Conservation (phyloP, 2,113 vertebrate species). For the Eclectus roratus region DNA sequence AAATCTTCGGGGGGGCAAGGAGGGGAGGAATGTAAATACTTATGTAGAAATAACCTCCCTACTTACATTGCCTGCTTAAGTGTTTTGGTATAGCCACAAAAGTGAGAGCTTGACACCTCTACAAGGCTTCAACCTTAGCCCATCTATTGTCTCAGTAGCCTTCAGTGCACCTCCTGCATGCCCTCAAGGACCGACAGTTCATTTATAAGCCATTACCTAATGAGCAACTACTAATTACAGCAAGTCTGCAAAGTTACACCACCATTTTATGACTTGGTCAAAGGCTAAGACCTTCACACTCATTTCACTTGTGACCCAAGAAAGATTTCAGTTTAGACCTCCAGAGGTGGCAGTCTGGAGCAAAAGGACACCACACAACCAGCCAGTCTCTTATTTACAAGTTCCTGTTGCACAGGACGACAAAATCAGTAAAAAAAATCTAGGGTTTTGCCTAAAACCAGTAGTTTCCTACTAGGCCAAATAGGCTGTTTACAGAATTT, state of each 20-base stretch:
- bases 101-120: neutral
- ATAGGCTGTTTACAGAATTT: neutral
- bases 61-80: neutral
- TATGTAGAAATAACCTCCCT: neutral
- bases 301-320: conserved; percentile 8
- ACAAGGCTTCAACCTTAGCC: neutral
- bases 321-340: neutral
- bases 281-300: conserved; percentile 43
- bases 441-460: neutral
- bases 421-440: neutral
- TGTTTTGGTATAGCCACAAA: neutral
- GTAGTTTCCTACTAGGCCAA: neutral
- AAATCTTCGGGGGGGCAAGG: neutral
- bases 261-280: neutral
- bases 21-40: neutral
- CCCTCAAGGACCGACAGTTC: neutral
- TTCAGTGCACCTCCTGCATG: neutral
- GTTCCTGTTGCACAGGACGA: conserved; percentile 3
- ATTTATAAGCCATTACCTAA: neutral
- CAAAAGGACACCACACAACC: neutral
- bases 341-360: conserved; percentile 33
- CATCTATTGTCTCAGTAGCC: neutral
- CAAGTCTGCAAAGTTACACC: neutral
- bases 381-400: neutral
- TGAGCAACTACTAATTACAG: conserved; percentile 5